Percentiles rank a stretch among this genome's conserved stretches.
These are phyloP conservation scores for Scomber scombrus DNA, from an alignment of 2,113 vertebrate genomes.

Conservation along the genomic window DNA sequence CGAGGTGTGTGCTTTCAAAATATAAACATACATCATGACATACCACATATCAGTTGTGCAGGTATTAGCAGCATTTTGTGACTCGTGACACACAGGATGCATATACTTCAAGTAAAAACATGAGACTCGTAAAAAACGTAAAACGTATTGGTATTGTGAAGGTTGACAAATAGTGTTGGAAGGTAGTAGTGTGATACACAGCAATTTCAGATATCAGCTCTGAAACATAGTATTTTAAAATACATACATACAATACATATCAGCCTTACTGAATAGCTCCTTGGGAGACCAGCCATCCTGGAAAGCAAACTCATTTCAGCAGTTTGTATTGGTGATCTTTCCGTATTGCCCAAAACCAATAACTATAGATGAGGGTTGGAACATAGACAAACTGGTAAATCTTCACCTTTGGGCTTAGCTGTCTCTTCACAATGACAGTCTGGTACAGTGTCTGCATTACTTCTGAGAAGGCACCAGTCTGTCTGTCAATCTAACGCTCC, in stretches of 20 bases:
- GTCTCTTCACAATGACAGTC: neutral
- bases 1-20: conserved; percentile 40
- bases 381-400: conserved; percentile 5
- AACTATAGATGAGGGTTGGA: neutral
- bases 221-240: conserved; percentile 19
- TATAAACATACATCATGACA: conserved; percentile 37
- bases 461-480: neutral
- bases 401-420: neutral
- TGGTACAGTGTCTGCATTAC: neutral
- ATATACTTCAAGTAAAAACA: conserved; percentile 33
- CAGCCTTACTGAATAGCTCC: too few relatives aligned
- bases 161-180: conserved; percentile 2
- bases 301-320: neutral
- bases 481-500: neutral
- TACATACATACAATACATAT: neutral
- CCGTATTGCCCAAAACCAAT: neutral
- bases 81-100: conserved; percentile 28
- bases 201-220: conserved; percentile 1
- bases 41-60: conserved; percentile 27
- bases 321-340: neutral
- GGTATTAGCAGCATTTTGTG: conserved; percentile 60
- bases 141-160: conserved; percentile 40
- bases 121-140: conserved; percentile 28
- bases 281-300: neutral
- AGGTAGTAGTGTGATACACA: neutral